phyloP scores from a whole-genome alignment of 2,113 vertebrate species.

The Zosterops pallidus region DNA sequence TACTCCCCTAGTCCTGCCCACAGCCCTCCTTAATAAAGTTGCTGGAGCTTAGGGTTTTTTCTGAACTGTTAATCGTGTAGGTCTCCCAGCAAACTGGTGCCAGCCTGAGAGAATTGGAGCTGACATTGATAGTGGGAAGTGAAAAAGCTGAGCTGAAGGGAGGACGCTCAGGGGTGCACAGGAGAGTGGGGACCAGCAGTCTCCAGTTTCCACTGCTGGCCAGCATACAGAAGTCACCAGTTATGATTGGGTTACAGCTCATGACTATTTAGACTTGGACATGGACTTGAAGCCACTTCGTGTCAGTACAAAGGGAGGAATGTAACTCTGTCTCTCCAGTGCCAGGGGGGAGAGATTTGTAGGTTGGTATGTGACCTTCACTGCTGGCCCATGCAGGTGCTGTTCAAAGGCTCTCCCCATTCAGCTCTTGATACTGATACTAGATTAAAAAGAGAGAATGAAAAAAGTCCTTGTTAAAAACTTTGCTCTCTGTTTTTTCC shows the following conservation, averaged over 20 bases:
- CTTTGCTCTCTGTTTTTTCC: constrained; percentile 51
- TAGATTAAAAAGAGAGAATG: constrained; percentile 64
- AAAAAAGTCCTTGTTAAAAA: constrained; percentile 65
- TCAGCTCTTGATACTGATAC: constrained; percentile 66
- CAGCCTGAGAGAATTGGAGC: not conserved
- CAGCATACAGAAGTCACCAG: not conserved
- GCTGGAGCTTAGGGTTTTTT: not conserved
- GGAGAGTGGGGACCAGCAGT: not conserved
- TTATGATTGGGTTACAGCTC: constrained; percentile 65
- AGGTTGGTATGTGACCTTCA: constrained; percentile 73
- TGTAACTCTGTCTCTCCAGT: constrained; percentile 66
- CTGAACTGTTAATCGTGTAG: not conserved
- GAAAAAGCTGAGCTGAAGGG: not conserved
- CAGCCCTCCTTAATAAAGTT: constrained; percentile 4
- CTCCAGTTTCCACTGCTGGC: constrained; percentile 22
- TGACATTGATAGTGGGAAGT: not conserved
- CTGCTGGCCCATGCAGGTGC: constrained; percentile 68
- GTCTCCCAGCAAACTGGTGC: not conserved
- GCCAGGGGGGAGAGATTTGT: constrained; percentile 53
- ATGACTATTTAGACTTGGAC: constrained; percentile 64
- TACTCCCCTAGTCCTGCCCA: not conserved
- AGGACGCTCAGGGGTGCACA: not conserved
- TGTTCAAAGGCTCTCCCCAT: constrained; percentile 61
- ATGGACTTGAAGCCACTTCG: constrained; percentile 63
- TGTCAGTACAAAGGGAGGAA: constrained; percentile 71